Evolutionary conservation across 2,888 invertebrate genomes (phyloP).

Genomic region (Rotaria magnacalcarata): DNA sequence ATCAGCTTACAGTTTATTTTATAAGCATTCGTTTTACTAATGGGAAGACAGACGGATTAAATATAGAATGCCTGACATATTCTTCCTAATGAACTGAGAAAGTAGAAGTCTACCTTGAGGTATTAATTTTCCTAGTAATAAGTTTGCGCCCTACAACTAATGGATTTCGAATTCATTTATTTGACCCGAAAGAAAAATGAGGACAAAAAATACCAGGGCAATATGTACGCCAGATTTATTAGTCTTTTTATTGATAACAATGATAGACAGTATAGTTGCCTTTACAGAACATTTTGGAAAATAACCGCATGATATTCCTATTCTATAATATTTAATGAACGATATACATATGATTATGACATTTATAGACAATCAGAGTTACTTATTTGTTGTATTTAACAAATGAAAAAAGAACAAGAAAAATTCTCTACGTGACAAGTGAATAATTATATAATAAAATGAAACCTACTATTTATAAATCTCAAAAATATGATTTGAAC

Average conservation of each 20-base stretch:
- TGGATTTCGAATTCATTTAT: neutral
- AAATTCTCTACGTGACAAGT: neutral
- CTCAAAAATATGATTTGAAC: neutral
- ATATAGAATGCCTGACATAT: neutral
- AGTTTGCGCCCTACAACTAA: neutral
- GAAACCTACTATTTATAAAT: neutral
- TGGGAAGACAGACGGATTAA: neutral
- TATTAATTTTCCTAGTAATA: neutral
- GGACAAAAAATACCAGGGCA: neutral
- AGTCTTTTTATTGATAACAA: neutral
- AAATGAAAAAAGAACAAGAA: neutral
- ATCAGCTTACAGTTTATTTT: neutral
- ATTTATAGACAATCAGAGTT: neutral
- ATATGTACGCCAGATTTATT: neutral
- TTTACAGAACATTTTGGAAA: neutral
- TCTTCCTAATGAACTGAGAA: neutral
- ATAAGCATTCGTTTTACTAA: neutral
- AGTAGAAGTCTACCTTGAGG: neutral
- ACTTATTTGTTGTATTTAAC: neutral
- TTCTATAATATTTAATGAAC: neutral
- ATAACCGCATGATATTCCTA: neutral
- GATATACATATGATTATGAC: neutral
- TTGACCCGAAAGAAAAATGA: neutral
- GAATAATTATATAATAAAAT: neutral
- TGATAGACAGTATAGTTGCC: neutral